Evolutionary conservation across 2,888 invertebrate genomes (phyloP).

Genomic region (Mythimna ferrago): DNA sequence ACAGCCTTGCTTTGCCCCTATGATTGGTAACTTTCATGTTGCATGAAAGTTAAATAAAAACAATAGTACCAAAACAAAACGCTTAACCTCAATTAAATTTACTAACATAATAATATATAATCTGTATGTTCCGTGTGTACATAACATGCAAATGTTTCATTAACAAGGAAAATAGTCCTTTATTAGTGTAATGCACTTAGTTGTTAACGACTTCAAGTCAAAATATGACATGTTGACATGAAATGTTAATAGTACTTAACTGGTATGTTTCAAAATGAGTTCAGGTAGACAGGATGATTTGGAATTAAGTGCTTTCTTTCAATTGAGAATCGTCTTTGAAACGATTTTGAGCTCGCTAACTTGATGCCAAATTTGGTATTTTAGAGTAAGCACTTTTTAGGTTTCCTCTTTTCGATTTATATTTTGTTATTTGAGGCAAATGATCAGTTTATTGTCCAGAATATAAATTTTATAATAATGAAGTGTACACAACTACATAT

Average conservation of each 20-base stretch:
- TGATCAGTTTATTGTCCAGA: no score
- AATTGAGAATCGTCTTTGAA: no score
- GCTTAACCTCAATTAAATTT: constrained; percentile 5
- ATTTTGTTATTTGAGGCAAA: no score
- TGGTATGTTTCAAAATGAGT: not conserved
- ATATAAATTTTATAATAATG: no score
- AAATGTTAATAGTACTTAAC: not conserved
- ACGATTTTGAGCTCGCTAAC: no score
- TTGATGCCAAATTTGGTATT: no score
- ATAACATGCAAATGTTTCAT: constrained; percentile 64
- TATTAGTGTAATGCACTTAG: constrained; percentile 56
- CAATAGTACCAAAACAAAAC: not conserved
- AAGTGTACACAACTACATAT: no score
- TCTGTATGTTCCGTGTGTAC: constrained; percentile 34
- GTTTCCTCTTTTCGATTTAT: no score
- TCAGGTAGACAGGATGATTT: not conserved
- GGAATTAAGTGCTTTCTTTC: no score
- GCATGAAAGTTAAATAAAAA: not conserved
- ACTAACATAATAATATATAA: constrained; percentile 15
- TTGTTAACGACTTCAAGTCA: constrained; percentile 22
- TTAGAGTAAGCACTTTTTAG: no score
- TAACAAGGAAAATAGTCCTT: constrained; percentile 62
- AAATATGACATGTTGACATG: constrained; percentile 36
- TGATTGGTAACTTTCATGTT: no score
- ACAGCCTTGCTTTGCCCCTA: no score